These are phyloP conservation scores for Cheirogaleus major DNA, from an alignment of 2,797 vertebrate genomes.

Conservation along the genomic window DNA sequence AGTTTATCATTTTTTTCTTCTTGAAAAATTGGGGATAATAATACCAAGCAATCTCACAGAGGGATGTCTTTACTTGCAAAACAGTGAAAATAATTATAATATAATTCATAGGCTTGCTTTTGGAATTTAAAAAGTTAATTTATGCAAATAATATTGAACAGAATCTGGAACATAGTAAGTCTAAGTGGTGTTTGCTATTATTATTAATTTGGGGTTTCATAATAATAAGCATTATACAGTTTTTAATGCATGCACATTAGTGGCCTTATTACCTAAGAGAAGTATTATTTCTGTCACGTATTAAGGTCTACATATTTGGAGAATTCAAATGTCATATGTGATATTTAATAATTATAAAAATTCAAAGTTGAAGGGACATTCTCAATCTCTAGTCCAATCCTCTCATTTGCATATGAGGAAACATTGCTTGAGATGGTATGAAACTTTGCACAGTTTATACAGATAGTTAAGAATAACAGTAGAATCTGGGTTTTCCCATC, in stretches of 20 bases:
- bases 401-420: not conserved
- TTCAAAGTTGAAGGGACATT: not conserved
- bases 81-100: not conserved
- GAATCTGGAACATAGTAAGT: not conserved
- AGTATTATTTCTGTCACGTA: not conserved
- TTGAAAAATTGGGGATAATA: not conserved
- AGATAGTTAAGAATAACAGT: not conserved
- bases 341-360: not conserved
- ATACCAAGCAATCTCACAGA: not conserved
- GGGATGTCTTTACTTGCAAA: not conserved
- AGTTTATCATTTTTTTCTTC: not conserved
- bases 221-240: not conserved
- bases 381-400: not conserved
- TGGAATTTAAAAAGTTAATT: not conserved
- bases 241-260: not conserved
- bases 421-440: not conserved
- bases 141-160: not conserved
- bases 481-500: not conserved
- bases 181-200: not conserved
- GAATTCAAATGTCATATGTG: not conserved
- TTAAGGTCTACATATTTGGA: not conserved
- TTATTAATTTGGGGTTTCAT: not conserved
- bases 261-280: not conserved
- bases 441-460: not conserved
- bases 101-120: not conserved